Evolutionary conservation across 1,140 invertebrate genomes (phyloP), one percentile per base, ranked within the genome.

Genomic region (Musca domestica): DNA sequence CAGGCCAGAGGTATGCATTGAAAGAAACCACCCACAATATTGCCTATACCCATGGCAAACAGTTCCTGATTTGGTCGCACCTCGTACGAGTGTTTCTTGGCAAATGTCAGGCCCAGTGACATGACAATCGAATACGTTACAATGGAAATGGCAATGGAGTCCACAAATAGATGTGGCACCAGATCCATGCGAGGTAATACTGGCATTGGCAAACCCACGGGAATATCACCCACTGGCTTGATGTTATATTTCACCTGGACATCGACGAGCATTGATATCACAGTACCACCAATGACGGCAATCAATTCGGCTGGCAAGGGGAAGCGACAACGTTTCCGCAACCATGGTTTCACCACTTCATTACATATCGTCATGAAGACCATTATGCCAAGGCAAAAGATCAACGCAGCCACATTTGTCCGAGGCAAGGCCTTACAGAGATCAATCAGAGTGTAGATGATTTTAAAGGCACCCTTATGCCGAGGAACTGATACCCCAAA

Each of bases 51-150:
- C 85, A 90, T 83, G 3, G 92, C 91, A 52, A 94, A 80, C 0
- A 95, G 79, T 82, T 95, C 95, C 83, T 98, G 96, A 83, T 96
- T 98, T 0, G 93, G 85, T 71, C 95, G 88, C 1, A 98, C 86
- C 71, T 93, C 89, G 76, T 98, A 98, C 71, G 91, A 89, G 67
- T 92, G 85, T 81, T 95, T 96, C 71, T 90, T 87, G 1, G 95
- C 93, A 81, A 97, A 93, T 56, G 96, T 94, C 68, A 96, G 85
- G 0, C 91, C 92, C 92, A 98, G 93, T 1, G 95, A 98, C 83
- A 98, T 92, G 3, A 92, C 89, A 34, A 97, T 90, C 1, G 93
- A 93, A 81, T 95, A 98, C 0, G 92, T 90, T 0, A 98, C 92
- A 80, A 98, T 90, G 2, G 93, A 90, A 71, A 97, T 92, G 4